Base-by-base conservation (phyloP, 2,797 vertebrate species). In the Mycteria americana region DNA sequence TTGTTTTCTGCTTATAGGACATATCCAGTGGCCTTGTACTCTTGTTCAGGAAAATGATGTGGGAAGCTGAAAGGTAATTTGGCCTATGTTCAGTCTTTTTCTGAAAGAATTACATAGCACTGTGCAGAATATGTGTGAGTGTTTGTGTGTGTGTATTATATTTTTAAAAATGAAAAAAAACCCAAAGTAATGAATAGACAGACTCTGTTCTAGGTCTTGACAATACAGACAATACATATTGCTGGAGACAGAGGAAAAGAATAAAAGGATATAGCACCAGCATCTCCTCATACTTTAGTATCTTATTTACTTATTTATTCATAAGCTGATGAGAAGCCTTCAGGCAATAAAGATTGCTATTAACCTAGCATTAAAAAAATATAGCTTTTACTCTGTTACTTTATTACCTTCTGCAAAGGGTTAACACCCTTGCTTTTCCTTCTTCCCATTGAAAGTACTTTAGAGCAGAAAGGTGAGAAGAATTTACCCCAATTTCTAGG, bases 1-100 rank as follows among this genome's bases (percentile, higher is more conserved):
- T 33, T 85, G 28, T 80, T 95, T 93, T 94, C 64, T 51, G 70
- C 91, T 90, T 81, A 89, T 81, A 89, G 56, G 73, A 67, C 51
- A 56, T 57, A 81, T 39, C 18, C 68, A 91, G 48, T 72, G 37
- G 51, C 35, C n/a, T 93, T 82, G 13, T 51, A 76, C 59, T 45
- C 39, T 60, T 78, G 43, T 43, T 85, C 81, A 75, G 82, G 86
- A 92, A 94, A 88, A 84, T 63, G 0, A 78, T 78, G 35, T 35
- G 46, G 48, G 59, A 96, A 91, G 35, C 37, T 78, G 41, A 57
- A 89, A 85, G 39, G 28, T 37, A 65, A 83, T 81, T 81, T 72
- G 41, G 72, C 45, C 62, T 41, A 73, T 53, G 54, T 68, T 95
- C 30, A 59, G 13, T 21, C 28, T 90, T 73, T 89, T 85, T 46